A percentile compares a stretch with the other conserved stretches of the same genome.
Evolutionary conservation across 2,797 vertebrate species (phyloP).

Genomic region (Emys orbicularis): DNA sequence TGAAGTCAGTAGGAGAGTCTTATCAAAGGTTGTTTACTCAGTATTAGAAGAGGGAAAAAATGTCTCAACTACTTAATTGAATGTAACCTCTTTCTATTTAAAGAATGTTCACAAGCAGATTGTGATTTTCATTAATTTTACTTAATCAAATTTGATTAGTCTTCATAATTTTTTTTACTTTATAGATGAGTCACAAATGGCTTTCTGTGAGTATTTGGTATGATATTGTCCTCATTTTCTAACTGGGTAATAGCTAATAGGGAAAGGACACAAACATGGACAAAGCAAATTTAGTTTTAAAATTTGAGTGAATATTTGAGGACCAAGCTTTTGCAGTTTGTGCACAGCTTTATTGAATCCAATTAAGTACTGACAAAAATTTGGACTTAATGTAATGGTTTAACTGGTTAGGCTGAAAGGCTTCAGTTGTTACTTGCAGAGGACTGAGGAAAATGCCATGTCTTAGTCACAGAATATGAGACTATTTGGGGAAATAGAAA

Average conservation of each 20-base stretch:
- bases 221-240: neutral
- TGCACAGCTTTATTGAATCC: neutral
- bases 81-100: neutral
- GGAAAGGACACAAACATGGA: neutral
- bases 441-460: neutral
- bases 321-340: neutral
- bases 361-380: neutral
- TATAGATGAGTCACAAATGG: neutral
- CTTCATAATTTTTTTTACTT: neutral
- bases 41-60: neutral
- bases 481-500: neutral
- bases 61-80: neutral
- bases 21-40: neutral
- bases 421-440: neutral
- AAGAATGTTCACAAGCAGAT: neutral
- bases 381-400: neutral
- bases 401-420: neutral
- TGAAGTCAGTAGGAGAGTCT: neutral
- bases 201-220: neutral
- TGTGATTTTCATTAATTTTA: neutral
- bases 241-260: neutral
- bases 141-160: neutral
- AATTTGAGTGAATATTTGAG: neutral
- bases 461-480: neutral
- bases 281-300: neutral